Evolutionary conservation across 1,140 invertebrate genomes (phyloP).

Genomic region (Temnothorax curvispinosus): DNA sequence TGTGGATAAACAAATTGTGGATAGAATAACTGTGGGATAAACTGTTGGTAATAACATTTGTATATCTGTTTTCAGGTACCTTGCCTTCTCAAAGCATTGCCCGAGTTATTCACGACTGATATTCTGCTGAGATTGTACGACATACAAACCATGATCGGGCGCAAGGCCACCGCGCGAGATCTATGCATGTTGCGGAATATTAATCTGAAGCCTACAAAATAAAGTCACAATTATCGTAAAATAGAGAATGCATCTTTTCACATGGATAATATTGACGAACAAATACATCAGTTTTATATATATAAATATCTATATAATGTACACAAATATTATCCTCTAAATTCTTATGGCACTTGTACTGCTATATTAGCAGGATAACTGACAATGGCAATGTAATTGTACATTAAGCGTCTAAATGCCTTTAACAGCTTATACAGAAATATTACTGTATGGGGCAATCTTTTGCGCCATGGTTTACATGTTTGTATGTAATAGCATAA

Average conservation of each 20-base stretch:
- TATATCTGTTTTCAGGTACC: conserved; percentile 85
- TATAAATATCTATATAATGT: conserved; percentile 7
- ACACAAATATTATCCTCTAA: neutral
- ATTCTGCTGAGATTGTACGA: conserved; percentile 92
- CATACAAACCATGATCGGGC: conserved; percentile 89
- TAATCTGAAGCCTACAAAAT: conserved; percentile 86
- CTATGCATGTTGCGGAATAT: conserved; percentile 93
- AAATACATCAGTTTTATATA: neutral
- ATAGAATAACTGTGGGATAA: neutral
- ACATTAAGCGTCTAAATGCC: neutral
- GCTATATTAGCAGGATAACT: neutral
- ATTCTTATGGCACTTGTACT: neutral
- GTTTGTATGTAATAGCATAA: neutral
- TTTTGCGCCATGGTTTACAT: neutral
- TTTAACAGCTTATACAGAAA: neutral
- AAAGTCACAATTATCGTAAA: conserved; percentile 18
- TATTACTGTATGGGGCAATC: neutral
- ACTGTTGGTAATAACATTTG: neutral
- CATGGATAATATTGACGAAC: neutral
- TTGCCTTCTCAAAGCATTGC: conserved; percentile 92
- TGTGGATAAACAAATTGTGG: too few relatives aligned
- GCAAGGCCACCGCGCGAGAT: conserved; percentile 93
- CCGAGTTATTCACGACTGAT: conserved; percentile 91
- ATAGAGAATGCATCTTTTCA: neutral
- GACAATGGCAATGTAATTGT: neutral